These are phyloP conservation scores for Aelia acuminata DNA, from an alignment of 2,888 invertebrate species.

Conservation along the genomic window DNA sequence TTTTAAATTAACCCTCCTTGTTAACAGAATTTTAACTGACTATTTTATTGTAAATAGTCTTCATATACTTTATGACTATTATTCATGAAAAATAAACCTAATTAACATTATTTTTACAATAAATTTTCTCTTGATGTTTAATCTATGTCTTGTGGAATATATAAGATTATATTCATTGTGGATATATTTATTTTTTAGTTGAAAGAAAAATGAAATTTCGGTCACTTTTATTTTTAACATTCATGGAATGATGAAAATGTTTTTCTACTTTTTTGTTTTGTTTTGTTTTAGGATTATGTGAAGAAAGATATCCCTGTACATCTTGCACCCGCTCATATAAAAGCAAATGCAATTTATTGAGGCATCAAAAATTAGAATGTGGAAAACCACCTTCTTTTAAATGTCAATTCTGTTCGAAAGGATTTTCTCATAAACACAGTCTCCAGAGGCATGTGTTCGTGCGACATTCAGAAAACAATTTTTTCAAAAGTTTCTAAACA, in stretches of 20 bases:
- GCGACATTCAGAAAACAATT: neutral
- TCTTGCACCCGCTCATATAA: constrained; percentile 29
- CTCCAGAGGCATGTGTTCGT: constrained; percentile 17
- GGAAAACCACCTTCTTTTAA: constrained; percentile 4
- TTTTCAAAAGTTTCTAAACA: neutral
- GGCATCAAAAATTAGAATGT: constrained; percentile 44
- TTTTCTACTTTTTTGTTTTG: neutral
- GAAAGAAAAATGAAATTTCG: neutral
- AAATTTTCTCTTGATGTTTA: neutral
- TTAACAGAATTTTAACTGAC: neutral
- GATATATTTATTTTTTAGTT: neutral
- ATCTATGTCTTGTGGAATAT: neutral
- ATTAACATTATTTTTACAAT: neutral
- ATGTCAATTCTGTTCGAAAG: constrained; percentile 70
- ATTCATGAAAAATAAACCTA: neutral
- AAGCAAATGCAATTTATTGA: neutral
- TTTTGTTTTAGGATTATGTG: neutral
- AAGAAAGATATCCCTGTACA: constrained; percentile 36
- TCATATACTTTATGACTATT: no score
- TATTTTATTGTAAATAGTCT: no score
- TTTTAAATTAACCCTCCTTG: neutral
- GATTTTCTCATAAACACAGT: constrained; percentile 65
- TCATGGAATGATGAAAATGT: neutral
- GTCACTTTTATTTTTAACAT: neutral
- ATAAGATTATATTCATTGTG: no score